Evolutionary conservation across 1,140 invertebrate species (phyloP), one percentile per base, ranked within the genome.

Genomic region (Drosophila micromelanica): DNA sequence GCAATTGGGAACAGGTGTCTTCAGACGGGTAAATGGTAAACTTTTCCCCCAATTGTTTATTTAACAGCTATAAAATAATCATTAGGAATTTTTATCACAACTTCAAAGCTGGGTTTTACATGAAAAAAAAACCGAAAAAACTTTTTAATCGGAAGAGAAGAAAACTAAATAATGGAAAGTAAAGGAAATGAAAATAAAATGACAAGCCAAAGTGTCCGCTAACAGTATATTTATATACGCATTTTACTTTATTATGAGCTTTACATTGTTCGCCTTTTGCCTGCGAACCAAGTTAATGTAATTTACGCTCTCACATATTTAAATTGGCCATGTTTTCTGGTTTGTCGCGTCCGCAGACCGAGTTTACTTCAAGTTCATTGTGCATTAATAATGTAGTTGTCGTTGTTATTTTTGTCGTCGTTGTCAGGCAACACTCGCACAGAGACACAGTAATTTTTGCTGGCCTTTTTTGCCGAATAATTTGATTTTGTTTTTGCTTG

Each of bases 381-480:
- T 84, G 84, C 82, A 87, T 87, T 79, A 87, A 87, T 87, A 87
- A 87, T 87, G 78, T 79, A 89, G 84, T 89, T 87, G 79, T 89
- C 75, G 56, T 38, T 38, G 51, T 57, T 38, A 49, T 46, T 45
- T 17, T 55, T 15, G 20, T 13, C 15, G 11, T 42, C 11, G 23
- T 20, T 51, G 45, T 38, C 52, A 54, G 61, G 3, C 57, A 49
- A 37, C 8, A 30, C 46, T n/a, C 23, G 12, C 46, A 49, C 23
- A 49, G 23, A 56, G n/a, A 43, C 27, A 32, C 43, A 48, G 32
- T 17, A 40, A 17, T 5, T 40, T 11, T 49, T 7, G 15, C 17
- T 40, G 32, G 20, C 9, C 60, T 62, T 69, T 78, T 61, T 32
- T 60, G 13, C 12, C 56, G 56, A 61, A 77, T 85, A 81, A 76